These are phyloP conservation scores for Chanos chanos DNA, from an alignment of 2,797 vertebrate genomes.

Conservation along the genomic window DNA sequence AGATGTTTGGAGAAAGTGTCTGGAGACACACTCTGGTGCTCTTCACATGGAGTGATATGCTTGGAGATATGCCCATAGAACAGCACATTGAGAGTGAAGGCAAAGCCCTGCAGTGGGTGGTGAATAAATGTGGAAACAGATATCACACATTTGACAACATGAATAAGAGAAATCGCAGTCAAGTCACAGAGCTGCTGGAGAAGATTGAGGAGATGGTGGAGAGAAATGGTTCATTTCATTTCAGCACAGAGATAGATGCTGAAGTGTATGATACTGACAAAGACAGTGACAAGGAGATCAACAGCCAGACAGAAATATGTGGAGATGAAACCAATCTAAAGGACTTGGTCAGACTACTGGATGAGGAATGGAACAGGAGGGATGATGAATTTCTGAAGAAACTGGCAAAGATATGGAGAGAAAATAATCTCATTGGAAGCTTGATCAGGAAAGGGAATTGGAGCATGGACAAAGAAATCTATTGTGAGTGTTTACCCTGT, in stretches of 20 bases:
- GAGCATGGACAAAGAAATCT: no score
- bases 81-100: slow-evolving; percentile 36
- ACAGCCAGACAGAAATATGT: no score
- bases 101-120: background rate
- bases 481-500: no score
- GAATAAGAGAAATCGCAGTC: slow-evolving; percentile 3
- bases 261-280: no score
- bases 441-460: no score
- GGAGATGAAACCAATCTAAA: no score
- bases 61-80: slow-evolving; percentile 11
- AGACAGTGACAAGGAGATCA: no score
- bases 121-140: slow-evolving; percentile 31
- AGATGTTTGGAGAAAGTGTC: slow-evolving; percentile 3
- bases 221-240: background rate
- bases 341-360: no score
- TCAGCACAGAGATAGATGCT: background rate
- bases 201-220: slow-evolving; percentile 27
- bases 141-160: slow-evolving; percentile 35
- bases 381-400: no score
- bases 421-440: no score
- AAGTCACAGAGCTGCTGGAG: slow-evolving; percentile 26
- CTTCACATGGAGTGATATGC: slow-evolving; percentile 30
- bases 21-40: slow-evolving; percentile 35
- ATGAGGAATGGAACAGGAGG: no score
- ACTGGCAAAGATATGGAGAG: no score